Percentiles rank a stretch among this genome's conserved stretches.
phyloP scores from a whole-genome alignment of 2,797 vertebrate genomes.

The Thamnophis elegans region DNA sequence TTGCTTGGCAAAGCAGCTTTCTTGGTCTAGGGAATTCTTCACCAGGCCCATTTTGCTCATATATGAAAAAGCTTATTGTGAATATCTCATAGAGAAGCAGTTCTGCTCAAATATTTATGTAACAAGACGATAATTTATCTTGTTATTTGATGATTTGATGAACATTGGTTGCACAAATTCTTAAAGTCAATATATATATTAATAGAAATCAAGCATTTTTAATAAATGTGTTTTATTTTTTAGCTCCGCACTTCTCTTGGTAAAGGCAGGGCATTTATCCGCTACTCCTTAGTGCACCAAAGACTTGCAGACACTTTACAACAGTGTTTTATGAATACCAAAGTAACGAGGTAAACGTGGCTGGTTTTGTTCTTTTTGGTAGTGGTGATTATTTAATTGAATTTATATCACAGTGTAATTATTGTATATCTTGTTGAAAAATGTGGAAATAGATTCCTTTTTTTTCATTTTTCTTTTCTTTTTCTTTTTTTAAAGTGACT shows the following conservation, averaged over 20 bases:
- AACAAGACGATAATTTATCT: background rate
- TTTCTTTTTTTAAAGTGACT: constrained; percentile 78
- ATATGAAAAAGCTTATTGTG: background rate
- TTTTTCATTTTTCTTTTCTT: background rate
- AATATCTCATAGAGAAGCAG: background rate
- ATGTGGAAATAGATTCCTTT: background rate
- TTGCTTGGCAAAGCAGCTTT: background rate
- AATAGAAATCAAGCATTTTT: background rate
- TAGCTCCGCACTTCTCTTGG: constrained; percentile 93
- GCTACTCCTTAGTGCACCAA: constrained; percentile 94
- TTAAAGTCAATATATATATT: background rate
- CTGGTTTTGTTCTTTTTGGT: background rate
- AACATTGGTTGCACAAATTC: background rate
- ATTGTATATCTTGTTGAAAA: fast-evolving
- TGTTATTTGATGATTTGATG: background rate
- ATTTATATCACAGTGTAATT: background rate
- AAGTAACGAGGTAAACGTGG: constrained; percentile 83
- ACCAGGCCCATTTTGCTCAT: background rate
- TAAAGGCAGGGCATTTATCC: constrained; percentile 91
- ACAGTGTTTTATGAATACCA: constrained; percentile 93
- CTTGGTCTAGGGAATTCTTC: background rate
- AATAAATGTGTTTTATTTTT: constrained; percentile 41
- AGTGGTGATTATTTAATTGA: background rate
- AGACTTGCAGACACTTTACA: constrained; percentile 93
- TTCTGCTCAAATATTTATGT: background rate